Evolutionary conservation across 2,797 vertebrate genomes (phyloP).

Genomic region (Spea hammondii): DNA sequence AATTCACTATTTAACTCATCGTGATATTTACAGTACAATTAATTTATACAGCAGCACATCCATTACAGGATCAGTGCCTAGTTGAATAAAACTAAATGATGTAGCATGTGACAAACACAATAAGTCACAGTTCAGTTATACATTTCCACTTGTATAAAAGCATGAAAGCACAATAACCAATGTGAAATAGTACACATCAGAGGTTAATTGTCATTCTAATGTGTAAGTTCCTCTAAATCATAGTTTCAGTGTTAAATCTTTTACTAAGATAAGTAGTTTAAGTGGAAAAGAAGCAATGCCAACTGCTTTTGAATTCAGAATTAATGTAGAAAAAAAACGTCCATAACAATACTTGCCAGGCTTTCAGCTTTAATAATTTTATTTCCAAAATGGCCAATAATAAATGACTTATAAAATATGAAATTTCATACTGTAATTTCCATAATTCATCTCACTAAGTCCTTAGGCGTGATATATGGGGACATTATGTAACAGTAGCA

Average conservation of each 20-base stretch:
- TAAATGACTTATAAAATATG: conserved; percentile 49
- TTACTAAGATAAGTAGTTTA: conserved; percentile 16
- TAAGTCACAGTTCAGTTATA: background rate
- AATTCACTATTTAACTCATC: background rate
- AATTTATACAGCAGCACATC: background rate
- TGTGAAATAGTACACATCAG: background rate
- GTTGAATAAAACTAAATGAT: background rate
- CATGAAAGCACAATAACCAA: conserved; percentile 3
- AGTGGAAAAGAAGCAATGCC: conserved; percentile 8
- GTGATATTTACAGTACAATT: background rate
- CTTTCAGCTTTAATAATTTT: conserved; percentile 36
- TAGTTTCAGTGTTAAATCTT: conserved; percentile 20
- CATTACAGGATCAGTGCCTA: background rate
- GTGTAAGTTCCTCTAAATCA: background rate
- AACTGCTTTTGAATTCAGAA: conserved; percentile 27
- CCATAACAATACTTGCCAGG: conserved; percentile 44
- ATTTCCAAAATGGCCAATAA: conserved; percentile 36
- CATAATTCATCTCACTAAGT: conserved; percentile 44
- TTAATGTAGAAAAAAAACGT: conserved; percentile 13
- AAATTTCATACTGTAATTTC: conserved; percentile 50
- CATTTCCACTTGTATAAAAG: conserved; percentile 1
- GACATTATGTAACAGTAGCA: conserved; percentile 43
- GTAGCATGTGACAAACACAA: conserved; percentile 2
- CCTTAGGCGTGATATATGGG: conserved; percentile 46
- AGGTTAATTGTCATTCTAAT: conserved; percentile 2